Percentiles rank a stretch among this genome's conserved stretches.
Conservation (phyloP, 2,888 invertebrate species). For the Hololepta plana region DNA sequence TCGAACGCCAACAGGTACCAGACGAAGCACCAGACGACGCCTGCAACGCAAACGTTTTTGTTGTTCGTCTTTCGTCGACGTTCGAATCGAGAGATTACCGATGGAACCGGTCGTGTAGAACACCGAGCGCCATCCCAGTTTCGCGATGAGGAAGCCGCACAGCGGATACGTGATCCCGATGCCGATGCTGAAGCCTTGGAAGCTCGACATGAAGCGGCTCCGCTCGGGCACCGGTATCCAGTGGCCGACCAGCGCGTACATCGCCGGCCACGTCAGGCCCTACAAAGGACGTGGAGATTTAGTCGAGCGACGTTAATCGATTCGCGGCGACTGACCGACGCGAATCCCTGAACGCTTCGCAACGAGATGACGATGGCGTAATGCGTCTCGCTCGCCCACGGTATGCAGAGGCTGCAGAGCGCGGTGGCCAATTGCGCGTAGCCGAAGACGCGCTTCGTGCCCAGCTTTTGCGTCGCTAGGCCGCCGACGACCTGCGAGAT, state of each 20-base stretch:
- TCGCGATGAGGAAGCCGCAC: slow-evolving; percentile 48
- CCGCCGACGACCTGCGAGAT: slow-evolving; percentile 51
- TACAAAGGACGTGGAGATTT: slow-evolving; percentile 15
- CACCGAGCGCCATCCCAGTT: slow-evolving; percentile 47
- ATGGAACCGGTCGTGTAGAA: slow-evolving; percentile 52
- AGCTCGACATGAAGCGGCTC: slow-evolving; percentile 57
- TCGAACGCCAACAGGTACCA: slow-evolving; percentile 54
- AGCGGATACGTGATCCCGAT: slow-evolving; percentile 53
- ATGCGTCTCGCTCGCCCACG: slow-evolving; percentile 41
- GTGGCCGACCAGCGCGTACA: slow-evolving; percentile 54
- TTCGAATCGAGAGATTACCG: too few species aligned
- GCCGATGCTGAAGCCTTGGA: slow-evolving; percentile 58
- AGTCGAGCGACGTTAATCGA: neutral
- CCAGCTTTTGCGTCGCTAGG: slow-evolving; percentile 48
- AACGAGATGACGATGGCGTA: slow-evolving; percentile 40
- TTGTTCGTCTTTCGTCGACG: slow-evolving; percentile 1
- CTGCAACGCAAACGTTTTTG: slow-evolving; percentile 9
- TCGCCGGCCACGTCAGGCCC: slow-evolving; percentile 58
- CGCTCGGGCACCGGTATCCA: slow-evolving; percentile 57
- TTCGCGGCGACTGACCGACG: slow-evolving; percentile 33
- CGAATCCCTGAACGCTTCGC: slow-evolving; percentile 48
- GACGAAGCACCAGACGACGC: slow-evolving; percentile 41
- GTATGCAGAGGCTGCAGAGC: slow-evolving; percentile 45
- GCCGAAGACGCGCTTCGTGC: slow-evolving; percentile 51
- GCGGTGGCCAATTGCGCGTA: slow-evolving; percentile 53